Base-by-base conservation (phyloP, 2,888 invertebrate genomes). In the Volucella inflata region DNA sequence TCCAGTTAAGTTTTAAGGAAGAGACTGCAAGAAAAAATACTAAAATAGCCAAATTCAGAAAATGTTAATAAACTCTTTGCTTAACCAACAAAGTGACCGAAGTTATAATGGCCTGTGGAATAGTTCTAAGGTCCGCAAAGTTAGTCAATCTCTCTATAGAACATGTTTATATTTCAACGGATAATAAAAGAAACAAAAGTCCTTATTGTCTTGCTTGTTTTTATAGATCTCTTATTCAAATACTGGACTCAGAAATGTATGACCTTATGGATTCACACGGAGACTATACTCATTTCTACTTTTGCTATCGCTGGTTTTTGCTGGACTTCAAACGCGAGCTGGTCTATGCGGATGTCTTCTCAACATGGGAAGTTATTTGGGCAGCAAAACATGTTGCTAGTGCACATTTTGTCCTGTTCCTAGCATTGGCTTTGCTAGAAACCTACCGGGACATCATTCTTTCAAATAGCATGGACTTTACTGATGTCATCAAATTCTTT, bases 401-500 rank as follows among this genome's bases (percentile, higher is more conserved):
- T 0, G 94, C 95, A 60, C 96, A 98, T 92, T 98, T 98, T 94
- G 97, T 97, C 68, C 93, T 99, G 81, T 99, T 99, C 93, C 94
- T 99, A 84, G 98, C 98, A 0, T 93, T 99, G 88, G 98, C 98
- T 0, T 93, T 98, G 79, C 94, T 99, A 14, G 97, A 98, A 92
- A 97, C 97, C 55, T 99, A 99, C 92, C 93, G 98, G 48, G 98
- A 98, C 91, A 98, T 99, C 89, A 98, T 99, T 85, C 93, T 99
- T 51, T 96, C 97, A 67, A 98, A 99, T 92, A 95, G 96, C 89
- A 99, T 99, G 98, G 98, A 99, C 93, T 99, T 98, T 91, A 98
- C 98, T 0, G 98, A 99, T 91, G 98, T 98, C 91, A 99, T 99
- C 90, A 98, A 98, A 91, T 99, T 99, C 93, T 99, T 98, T 91